A percentile compares a stretch with the other conserved stretches of the same genome.
Evolutionary conservation across 2,113 vertebrate genomes (phyloP).

Genomic region (Thamnophis sirtalis): DNA sequence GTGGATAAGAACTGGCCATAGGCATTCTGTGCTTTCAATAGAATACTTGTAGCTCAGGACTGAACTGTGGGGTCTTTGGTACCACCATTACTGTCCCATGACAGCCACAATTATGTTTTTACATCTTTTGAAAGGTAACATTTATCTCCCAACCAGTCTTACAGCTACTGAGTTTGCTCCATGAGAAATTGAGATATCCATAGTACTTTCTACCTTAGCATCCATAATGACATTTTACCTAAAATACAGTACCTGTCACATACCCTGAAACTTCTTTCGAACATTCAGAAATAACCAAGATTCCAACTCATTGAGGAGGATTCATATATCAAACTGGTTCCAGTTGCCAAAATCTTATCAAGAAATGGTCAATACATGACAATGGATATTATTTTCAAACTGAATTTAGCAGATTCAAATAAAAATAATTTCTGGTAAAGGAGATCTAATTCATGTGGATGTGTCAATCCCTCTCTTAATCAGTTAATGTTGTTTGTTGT

Average conservation of each 20-base stretch:
- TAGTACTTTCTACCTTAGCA: neutral
- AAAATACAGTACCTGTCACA: neutral
- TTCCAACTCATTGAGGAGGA: neutral
- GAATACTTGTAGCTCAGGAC: neutral
- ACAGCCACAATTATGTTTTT: neutral
- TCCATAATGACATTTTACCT: neutral
- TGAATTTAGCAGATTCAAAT: neutral
- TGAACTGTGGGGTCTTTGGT: neutral
- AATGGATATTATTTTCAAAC: neutral
- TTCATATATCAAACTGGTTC: neutral
- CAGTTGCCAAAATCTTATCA: neutral
- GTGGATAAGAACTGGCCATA: neutral
- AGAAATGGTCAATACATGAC: neutral
- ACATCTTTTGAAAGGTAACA: neutral
- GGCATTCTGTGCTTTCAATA: neutral
- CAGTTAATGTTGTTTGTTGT: neutral
- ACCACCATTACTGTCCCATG: neutral
- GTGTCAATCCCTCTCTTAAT: neutral
- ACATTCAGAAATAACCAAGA: neutral
- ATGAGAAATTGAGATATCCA: neutral
- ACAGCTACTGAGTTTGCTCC: neutral
- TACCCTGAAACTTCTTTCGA: neutral
- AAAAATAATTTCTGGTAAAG: neutral
- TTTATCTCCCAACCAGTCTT: neutral
- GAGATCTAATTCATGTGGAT: neutral